Evolutionary conservation across 92 coral and sea anemone genomes (phyloP), one percentile per base, ranked within the genome.

Genomic region (Phenganax subtilis): DNA sequence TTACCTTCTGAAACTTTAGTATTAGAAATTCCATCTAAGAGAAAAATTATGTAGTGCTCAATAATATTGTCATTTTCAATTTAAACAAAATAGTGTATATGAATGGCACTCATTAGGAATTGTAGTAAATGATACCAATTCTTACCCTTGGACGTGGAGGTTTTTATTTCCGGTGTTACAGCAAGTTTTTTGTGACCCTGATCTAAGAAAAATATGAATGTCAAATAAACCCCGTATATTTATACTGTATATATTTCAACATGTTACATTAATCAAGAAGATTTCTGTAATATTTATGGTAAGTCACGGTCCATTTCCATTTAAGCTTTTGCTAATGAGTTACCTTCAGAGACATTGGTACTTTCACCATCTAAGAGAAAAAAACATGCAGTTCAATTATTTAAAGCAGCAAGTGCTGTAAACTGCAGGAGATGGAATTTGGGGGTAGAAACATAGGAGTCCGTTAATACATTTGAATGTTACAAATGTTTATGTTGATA

Each of bases 1-100:
- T 66, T 66, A 66, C 72, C 72, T 66, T 66, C 72, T 66, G 72
- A 28, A 27, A 66, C 1, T 28, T 66, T 66, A 53, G 11, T n/a
- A 27, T 66, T 66, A 66, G 72, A 31, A 1, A 66, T 66, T 9
- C 72, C 53, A 6, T 9, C 72, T 66, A 66, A 66, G 51, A 66
- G 27, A n/a, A 66, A 66, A 66, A 66, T n/a, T 31, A 28, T 20
- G 68, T 62, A 20, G 6, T 0, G 68, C 27, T 62, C 68, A 62
- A 20, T 62, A 62, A 62, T 37, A 62, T 62, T 62, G 17, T 62
- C 68, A 62, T 16, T 6, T 57, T 57, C 16, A 57, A 57, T 57
- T 3, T 57, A 10, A 57, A 10, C 11, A 57, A 57, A 57, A 57
- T 57, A 57, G 11, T 57, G 63, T 57, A 57, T 10, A 10, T 57